Evolutionary conservation across 2,113 vertebrate genomes (phyloP).

Genomic region (Cettia cetti): DNA sequence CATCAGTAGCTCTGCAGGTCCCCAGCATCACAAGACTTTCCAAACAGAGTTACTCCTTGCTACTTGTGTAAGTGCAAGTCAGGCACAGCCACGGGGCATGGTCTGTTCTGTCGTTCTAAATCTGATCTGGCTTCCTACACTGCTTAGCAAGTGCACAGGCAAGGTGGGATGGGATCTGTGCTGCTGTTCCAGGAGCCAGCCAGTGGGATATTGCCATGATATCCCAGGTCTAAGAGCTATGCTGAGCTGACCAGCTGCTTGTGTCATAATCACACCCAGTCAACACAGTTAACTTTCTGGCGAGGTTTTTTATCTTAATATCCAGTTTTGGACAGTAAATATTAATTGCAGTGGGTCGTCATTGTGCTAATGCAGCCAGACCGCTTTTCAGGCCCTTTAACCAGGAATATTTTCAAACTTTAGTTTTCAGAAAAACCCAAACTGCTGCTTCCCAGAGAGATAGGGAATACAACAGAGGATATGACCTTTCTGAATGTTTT

Average conservation of each 20-base stretch:
- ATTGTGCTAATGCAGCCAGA: not conserved
- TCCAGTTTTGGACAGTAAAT: not conserved
- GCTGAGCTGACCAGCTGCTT: not conserved
- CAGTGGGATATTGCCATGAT: not conserved
- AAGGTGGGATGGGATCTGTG: not conserved
- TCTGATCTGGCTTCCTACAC: not conserved
- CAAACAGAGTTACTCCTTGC: not conserved
- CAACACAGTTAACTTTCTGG: not conserved
- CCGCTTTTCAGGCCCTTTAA: not conserved
- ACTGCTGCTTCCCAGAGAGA: constrained; percentile 29
- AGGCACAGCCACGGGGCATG: too few relatives aligned
- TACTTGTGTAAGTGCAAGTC: not conserved
- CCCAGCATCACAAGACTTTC: not conserved
- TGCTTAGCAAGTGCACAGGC: not conserved
- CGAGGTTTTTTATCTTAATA: not conserved
- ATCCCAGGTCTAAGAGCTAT: not conserved
- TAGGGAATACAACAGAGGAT: constrained; percentile 55
- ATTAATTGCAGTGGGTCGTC: not conserved
- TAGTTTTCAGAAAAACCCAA: not conserved
- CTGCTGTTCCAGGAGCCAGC: not conserved
- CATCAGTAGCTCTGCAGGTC: not conserved
- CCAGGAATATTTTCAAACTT: constrained; percentile 24
- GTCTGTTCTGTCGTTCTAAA: not conserved
- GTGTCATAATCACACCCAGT: accelerated
- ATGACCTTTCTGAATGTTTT: constrained; percentile 69